Base-by-base conservation (phyloP, 2,113 vertebrate genomes). In the Catagonus wagneri region DNA sequence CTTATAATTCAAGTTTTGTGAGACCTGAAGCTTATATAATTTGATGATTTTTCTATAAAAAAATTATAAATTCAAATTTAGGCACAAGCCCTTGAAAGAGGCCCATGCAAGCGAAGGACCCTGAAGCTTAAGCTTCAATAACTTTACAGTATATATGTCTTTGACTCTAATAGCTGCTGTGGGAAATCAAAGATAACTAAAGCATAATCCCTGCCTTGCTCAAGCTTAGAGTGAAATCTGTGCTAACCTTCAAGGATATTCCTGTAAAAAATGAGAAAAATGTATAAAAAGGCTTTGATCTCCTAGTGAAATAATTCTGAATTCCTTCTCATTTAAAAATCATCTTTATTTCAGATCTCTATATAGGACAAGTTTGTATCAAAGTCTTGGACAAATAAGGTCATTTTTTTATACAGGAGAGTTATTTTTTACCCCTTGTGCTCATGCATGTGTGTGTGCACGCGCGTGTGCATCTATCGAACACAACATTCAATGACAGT, bases 161-260 rank as follows among this genome's bases (percentile, higher is more conserved):
- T 85, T 65, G 39, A 76, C 23, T 39, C 6, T 39, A 61, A 14
- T 56, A 58, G 8, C 68, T 85, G 29, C 39, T 22, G 2, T 81
- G 71, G 23, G 61, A 34, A 89, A 89, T 95, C 60, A 71, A 50
- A 89, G 52, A 84, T 81, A 68, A 34, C 44, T 56, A 71, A 80
- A 20, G 25, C 5, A 10, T 68, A 83, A 83, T 90, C 50, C 29
- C 66, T 74, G 15, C 39, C 13, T 83, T 74, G 15, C n/a, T 69
- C 50, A 93, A 89, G 36, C 7, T 56, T 72, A 76, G 11, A 50
- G 50, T 88, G 19, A 94, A 72, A 27, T 72, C 25, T 89, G 2
- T 69, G 5, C 22, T 68, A 34, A 29, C 32, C 44, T 72, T 54
- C 27, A 89, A 61, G 23, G 11, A 13, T 83, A 34, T 63, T 89